phyloP scores from a whole-genome alignment of 2,113 vertebrate genomes.

The Chaetura pelagica region DNA sequence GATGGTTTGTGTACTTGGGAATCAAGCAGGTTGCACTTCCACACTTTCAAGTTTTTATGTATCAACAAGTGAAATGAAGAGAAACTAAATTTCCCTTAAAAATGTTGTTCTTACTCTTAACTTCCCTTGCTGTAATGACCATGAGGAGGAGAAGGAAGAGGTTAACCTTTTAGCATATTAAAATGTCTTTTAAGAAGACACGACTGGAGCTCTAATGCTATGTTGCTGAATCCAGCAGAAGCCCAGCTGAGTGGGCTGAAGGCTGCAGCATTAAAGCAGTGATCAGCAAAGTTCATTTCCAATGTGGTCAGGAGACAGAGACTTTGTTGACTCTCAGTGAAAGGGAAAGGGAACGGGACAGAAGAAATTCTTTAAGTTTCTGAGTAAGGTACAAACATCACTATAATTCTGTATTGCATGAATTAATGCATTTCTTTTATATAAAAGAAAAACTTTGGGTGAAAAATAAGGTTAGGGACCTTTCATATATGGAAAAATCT shows the following conservation, averaged over 20 bases:
- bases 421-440: not conserved
- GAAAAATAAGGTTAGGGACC: not conserved
- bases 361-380: not conserved
- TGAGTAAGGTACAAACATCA: not conserved
- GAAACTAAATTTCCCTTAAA: not conserved
- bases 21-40: not conserved
- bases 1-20: not conserved
- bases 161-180: not conserved
- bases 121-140: not conserved
- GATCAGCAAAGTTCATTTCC: not conserved
- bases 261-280: fast-evolving
- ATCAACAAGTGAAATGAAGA: not conserved
- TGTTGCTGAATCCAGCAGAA: not conserved
- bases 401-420: not conserved
- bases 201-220: not conserved
- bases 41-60: not conserved
- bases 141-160: not conserved
- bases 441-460: not conserved
- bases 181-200: not conserved
- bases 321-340: not conserved
- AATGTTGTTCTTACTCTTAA: not conserved
- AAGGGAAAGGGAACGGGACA: not conserved
- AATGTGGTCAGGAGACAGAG: not conserved
- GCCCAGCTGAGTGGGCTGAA: not conserved
- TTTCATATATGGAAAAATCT: not conserved